Base-by-base conservation (phyloP, 2,888 invertebrate genomes). In the Ornithoptera priamus region DNA sequence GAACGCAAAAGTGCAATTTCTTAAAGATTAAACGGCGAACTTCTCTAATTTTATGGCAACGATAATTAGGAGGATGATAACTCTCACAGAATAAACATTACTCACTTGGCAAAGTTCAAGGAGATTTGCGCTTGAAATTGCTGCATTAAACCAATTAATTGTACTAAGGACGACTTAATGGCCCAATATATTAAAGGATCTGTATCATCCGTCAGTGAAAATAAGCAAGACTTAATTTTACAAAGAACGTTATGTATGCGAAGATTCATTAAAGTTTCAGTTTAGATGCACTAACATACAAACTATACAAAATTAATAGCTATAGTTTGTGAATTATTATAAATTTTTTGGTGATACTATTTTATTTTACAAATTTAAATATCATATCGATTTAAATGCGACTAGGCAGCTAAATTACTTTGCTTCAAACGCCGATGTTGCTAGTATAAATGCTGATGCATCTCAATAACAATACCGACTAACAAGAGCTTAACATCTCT, bases 131-230 rank as follows among this genome's bases (percentile, higher is more conserved):
- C 87, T 85, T 82, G 82, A 80, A 90, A 91, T 88, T 86, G 87
- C 88, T 83, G 89, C 87, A 90, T 92, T 92, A 91, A 87, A 90
- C 87, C 87, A 91, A 92, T 92, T 92, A 92, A 92, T 91, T 88
- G 88, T 85, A 78, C 75, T 88, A 86, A 90, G 86, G 81, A 85
- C 81, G 81, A 81, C 82, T 84, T 90, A 88, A 91, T 87, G 84
- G 87, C 75, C 77, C 80, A 81, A 84, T 87, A 85, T 83, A 84
- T 86, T 82, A 81, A 71, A 76, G 81, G 87, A 86, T 87, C 85
- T 85, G 81, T 76, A 75, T 80, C 81, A 80, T 81, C 78, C 80
- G 78, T 74, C 75, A 72, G 74, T 74, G 75, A 75, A 76, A 79
- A 78, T 75, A 74, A 75, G 74, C 75, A 72, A 71, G 70, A 71